Evolutionary conservation across 2,113 vertebrate genomes (phyloP).

Genomic region (Pimephales promelas): DNA sequence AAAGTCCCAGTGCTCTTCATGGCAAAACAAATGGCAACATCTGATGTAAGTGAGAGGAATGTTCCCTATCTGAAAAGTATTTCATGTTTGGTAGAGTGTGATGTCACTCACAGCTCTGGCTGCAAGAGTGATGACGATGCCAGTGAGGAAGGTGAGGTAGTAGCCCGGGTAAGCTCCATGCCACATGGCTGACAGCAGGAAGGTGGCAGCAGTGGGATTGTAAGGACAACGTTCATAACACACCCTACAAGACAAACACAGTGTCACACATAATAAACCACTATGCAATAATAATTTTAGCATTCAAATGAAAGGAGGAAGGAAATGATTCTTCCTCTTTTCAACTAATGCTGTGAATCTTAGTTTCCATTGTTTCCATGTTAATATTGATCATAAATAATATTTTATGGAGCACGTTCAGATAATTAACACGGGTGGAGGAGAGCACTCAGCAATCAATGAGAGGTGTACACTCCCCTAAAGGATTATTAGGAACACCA

Average conservation of each 20-base stretch:
- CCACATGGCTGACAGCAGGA: conserved; percentile 93
- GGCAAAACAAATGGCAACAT: not conserved
- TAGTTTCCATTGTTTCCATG: not conserved
- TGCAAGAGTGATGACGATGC: conserved; percentile 86
- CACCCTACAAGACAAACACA: conserved; percentile 75
- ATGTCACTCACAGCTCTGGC: conserved; percentile 85
- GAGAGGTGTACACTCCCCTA: too few relatives aligned
- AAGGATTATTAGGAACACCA: too few relatives aligned
- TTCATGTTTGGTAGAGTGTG: not conserved
- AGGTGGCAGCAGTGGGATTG: conserved; percentile 89
- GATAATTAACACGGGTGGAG: too few relatives aligned
- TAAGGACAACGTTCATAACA: conserved; percentile 88
- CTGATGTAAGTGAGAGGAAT: not conserved
- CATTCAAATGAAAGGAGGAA: not conserved
- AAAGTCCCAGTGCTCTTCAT: not conserved
- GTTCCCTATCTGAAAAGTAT: not conserved
- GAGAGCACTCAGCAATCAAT: too few relatives aligned
- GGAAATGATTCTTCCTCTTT: not conserved
- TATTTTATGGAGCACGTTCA: too few relatives aligned
- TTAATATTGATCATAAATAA: not conserved
- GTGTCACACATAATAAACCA: not conserved
- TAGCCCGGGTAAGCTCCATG: conserved; percentile 95
- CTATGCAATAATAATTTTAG: not conserved
- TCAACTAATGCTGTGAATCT: not conserved
- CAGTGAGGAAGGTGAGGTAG: conserved; percentile 93